Percentiles rank a stretch among this genome's conserved stretches.
Evolutionary conservation across 2,888 invertebrate genomes (phyloP).

Genomic region (Brachyopa scutellaris): DNA sequence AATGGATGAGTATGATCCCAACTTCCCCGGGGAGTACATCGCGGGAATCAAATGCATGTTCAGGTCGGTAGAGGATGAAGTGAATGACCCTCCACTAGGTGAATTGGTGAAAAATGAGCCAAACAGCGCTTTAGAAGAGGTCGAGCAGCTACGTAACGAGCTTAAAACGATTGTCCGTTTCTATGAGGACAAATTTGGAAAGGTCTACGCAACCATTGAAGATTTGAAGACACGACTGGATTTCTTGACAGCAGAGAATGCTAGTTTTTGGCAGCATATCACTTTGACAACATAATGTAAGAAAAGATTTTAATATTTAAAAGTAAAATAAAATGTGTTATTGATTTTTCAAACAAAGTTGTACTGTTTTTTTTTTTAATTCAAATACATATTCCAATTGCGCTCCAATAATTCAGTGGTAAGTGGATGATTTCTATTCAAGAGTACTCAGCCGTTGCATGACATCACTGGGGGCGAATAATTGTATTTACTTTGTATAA

Average conservation of each 20-base stretch:
- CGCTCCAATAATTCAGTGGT: constrained; percentile 44
- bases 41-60: constrained; percentile 79
- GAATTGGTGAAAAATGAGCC: constrained; percentile 13
- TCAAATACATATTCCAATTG: too few species aligned
- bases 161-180: constrained; percentile 76
- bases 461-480: constrained; percentile 32
- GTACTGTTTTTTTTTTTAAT: constrained; percentile 30
- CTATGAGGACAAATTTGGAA: constrained; percentile 77
- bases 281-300: constrained; percentile 75
- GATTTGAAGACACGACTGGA: constrained; percentile 75
- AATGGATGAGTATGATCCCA: constrained; percentile 73
- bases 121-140: constrained; percentile 48
- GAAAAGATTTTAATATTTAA: not conserved
- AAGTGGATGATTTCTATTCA: constrained; percentile 31
- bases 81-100: not conserved
- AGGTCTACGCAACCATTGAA: constrained; percentile 68
- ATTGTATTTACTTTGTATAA: not conserved
- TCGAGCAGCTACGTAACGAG: constrained; percentile 75
- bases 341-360: constrained; percentile 24
- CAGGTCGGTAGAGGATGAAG: constrained; percentile 72
- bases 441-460: constrained; percentile 35
- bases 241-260: constrained; percentile 75
- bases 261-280: constrained; percentile 76
- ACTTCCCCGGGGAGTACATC: constrained; percentile 77
- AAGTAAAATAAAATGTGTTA: constrained; percentile 29